Percentiles rank a stretch among this genome's conserved stretches.
Conservation (phyloP, 2,113 vertebrate genomes). For the Hippocampus mohnikei region DNA sequence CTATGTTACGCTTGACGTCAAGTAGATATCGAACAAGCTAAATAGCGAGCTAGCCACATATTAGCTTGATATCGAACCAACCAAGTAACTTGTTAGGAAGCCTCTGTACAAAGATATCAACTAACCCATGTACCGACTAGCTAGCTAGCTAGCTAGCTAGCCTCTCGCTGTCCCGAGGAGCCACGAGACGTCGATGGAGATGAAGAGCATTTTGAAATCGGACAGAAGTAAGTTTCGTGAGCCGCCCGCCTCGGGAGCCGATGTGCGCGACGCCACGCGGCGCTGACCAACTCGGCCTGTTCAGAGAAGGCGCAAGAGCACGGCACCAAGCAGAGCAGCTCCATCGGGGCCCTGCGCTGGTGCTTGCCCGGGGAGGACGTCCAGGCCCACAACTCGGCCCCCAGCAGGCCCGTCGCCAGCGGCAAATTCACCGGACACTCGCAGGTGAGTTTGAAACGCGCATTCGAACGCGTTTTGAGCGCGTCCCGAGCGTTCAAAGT, state of each 20-base stretch:
- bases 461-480: too few relatives aligned
- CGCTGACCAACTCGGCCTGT: background rate
- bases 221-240: constrained; percentile 43
- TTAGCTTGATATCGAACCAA: too few relatives aligned
- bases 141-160: too few relatives aligned
- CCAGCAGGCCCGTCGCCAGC: constrained; percentile 35
- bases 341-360: constrained; percentile 69
- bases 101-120: too few relatives aligned
- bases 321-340: constrained; percentile 59
- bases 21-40: too few relatives aligned
- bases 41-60: too few relatives aligned
- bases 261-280: background rate
- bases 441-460: constrained; percentile 22
- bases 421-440: constrained; percentile 12
- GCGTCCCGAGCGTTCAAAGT: too few relatives aligned
- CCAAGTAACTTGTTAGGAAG: too few relatives aligned
- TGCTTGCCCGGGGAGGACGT: constrained; percentile 44
- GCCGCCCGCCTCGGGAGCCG: background rate
- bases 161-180: constrained; percentile 3
- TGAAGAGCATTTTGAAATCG: constrained; percentile 66
- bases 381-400: constrained; percentile 66
- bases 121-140: too few relatives aligned
- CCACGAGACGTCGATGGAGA: constrained; percentile 19
- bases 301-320: constrained; percentile 27
- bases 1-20: too few relatives aligned